phyloP scores from a whole-genome alignment of 2,888 invertebrate genomes.

The Pteria penguin region DNA sequence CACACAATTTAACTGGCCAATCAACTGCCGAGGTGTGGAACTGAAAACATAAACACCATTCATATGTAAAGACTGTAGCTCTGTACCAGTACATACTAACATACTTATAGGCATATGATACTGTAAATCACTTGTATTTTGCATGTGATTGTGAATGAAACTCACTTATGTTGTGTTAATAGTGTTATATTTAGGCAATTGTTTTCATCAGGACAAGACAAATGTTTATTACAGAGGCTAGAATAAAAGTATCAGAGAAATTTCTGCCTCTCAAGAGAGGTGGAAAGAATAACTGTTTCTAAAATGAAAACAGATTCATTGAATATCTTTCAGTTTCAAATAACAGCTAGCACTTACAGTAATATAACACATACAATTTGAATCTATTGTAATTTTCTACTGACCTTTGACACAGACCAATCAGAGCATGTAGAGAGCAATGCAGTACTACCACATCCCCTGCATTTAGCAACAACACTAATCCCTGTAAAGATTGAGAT shows the following conservation, averaged over 20 bases:
- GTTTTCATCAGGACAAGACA: too few species aligned
- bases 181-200: too few species aligned
- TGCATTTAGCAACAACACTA: constrained; percentile 72
- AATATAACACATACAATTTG: neutral
- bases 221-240: too few species aligned
- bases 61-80: neutral
- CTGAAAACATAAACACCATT: constrained; percentile 59
- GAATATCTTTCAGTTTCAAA: too few species aligned
- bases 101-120: neutral
- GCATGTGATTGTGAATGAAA: neutral
- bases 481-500: constrained; percentile 51
- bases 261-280: too few species aligned
- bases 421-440: constrained; percentile 77
- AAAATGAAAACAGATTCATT: neutral
- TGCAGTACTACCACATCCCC: constrained; percentile 78
- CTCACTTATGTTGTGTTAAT: too few species aligned
- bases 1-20: constrained; percentile 75
- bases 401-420: constrained; percentile 77
- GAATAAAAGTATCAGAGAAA: too few species aligned
- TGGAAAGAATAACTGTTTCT: neutral
- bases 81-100: neutral
- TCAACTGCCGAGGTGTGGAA: constrained; percentile 66
- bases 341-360: too few species aligned
- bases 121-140: too few species aligned
- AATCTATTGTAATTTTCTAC: neutral